Evolutionary conservation across 2,113 vertebrate species (phyloP).

Genomic region (Scytalopus superciliaris): DNA sequence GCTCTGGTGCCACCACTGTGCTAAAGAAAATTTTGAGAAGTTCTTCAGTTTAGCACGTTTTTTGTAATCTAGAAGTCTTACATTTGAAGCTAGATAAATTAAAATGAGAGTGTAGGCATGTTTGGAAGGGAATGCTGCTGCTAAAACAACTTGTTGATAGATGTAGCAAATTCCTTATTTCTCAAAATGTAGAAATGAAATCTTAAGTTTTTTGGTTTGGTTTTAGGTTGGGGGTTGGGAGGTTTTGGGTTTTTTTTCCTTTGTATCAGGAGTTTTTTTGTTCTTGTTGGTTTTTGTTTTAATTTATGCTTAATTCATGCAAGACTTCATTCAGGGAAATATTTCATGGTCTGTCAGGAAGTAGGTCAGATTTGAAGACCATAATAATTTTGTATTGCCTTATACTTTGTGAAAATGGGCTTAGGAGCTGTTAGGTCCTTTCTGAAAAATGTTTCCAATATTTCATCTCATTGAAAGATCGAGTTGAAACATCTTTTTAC

Average conservation of each 20-base stretch:
- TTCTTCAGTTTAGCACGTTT: background rate
- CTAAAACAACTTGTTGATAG: background rate
- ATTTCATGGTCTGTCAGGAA: background rate
- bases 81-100: background rate
- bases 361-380: background rate
- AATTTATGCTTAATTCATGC: background rate
- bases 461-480: background rate
- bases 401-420: background rate
- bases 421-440: background rate
- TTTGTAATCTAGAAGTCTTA: background rate
- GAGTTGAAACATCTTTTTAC: background rate
- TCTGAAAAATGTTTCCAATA: background rate
- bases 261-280: background rate
- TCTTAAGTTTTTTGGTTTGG: background rate
- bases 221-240: rapidly evolving
- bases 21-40: background rate
- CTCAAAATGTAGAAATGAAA: background rate
- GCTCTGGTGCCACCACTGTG: background rate
- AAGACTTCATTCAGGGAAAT: background rate
- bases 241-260: background rate
- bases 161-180: background rate
- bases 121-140: background rate
- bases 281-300: background rate
- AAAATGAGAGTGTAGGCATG: background rate
- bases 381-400: background rate